Conservation (phyloP, 2,888 invertebrate species). For the Steinernema hermaphroditum region DNA sequence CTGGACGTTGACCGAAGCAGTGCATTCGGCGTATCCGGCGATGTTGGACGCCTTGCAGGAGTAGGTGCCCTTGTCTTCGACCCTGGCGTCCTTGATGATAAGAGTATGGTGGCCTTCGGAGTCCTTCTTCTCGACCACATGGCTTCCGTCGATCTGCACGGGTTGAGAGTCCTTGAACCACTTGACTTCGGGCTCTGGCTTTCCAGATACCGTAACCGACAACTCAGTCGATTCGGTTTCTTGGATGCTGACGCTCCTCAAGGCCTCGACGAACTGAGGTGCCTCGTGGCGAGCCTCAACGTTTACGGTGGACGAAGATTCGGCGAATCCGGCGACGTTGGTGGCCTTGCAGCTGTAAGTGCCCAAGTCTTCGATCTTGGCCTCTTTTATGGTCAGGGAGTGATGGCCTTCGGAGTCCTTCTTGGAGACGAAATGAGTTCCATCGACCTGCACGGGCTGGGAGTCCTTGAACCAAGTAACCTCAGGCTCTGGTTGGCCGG, state of each 20-base stretch:
- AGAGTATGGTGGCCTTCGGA: constrained; percentile 79
- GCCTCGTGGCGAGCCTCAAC: constrained; percentile 44
- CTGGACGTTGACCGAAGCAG: constrained; percentile 42
- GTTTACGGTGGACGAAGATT: constrained; percentile 49
- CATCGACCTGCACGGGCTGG: constrained; percentile 69
- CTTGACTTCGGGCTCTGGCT: constrained; percentile 78
- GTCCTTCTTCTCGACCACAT: constrained; percentile 22
- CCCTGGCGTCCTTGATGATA: constrained; percentile 90
- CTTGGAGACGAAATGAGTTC: constrained; percentile 78
- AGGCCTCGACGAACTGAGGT: constrained; percentile 48
- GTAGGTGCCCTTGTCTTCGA: constrained; percentile 90
- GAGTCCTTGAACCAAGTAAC: constrained; percentile 38
- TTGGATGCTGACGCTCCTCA: constrained; percentile 46
- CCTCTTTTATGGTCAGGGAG: constrained; percentile 47
- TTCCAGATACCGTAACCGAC: constrained; percentile 68
- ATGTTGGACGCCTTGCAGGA: constrained; percentile 80
- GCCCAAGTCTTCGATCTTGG: constrained; percentile 46
- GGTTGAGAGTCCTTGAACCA: constrained; percentile 77
- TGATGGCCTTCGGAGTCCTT: constrained; percentile 80
- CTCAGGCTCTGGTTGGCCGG: constrained; percentile 32
- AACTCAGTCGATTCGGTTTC: constrained; percentile 76
- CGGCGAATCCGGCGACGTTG: constrained; percentile 67
- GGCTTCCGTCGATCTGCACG: constrained; percentile 32
- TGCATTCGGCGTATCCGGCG: constrained; percentile 67
- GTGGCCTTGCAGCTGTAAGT: constrained; percentile 88